Evolutionary conservation across 2,888 invertebrate species (phyloP).

Genomic region (Heliconius sara): DNA sequence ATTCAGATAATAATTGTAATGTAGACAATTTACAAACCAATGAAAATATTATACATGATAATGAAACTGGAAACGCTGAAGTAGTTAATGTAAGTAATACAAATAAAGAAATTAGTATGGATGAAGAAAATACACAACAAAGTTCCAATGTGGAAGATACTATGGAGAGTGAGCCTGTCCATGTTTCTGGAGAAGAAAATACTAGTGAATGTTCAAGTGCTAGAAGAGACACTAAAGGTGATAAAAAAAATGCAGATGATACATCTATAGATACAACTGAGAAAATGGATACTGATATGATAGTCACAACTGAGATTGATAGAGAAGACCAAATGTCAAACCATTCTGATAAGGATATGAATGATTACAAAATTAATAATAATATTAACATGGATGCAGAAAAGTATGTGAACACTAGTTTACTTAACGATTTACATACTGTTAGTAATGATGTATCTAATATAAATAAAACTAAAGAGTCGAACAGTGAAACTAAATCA

Average conservation of each 20-base stretch:
- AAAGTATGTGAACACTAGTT: not conserved
- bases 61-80: not conserved
- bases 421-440: not conserved
- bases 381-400: not conserved
- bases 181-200: not conserved
- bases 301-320: not conserved
- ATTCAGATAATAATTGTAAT: slow-evolving; percentile 52
- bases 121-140: not conserved
- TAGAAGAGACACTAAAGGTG: not conserved
- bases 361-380: not conserved
- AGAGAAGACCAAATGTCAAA: not conserved
- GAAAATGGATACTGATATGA: not conserved
- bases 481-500: not conserved
- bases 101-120: slow-evolving; percentile 8
- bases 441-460: not conserved
- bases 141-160: not conserved
- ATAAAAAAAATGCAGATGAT: not conserved
- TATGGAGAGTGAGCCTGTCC: not conserved
- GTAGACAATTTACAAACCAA: slow-evolving; percentile 16
- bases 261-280: not conserved
- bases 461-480: not conserved
- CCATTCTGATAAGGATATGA: not conserved
- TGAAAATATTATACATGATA: slow-evolving; percentile 17
- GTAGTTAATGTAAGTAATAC: not conserved
- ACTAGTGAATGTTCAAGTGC: not conserved